Conservation (phyloP, 2,113 vertebrate species). For the Orcinus orca region DNA sequence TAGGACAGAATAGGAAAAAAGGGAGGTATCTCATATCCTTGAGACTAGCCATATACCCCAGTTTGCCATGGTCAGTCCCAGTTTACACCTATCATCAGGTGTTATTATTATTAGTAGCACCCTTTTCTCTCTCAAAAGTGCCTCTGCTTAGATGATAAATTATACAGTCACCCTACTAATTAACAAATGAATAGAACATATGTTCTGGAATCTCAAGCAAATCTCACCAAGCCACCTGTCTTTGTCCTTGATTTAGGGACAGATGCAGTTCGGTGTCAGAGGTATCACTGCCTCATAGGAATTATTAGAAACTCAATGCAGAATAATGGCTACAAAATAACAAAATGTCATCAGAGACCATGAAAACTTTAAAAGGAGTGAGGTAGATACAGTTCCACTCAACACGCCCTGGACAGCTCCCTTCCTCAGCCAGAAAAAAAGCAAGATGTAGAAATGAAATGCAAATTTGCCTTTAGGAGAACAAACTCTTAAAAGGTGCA, state of each 20-base stretch:
- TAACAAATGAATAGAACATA: slow-evolving; percentile 43
- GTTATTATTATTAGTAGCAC: neutral
- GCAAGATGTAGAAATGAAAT: neutral
- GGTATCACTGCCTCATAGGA: neutral
- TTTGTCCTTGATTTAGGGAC: slow-evolving; percentile 34
- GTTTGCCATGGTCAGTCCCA: neutral
- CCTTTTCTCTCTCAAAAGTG: neutral
- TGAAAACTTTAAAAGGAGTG: neutral
- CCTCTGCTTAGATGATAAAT: slow-evolving; percentile 24
- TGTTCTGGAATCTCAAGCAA: neutral
- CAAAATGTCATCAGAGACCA: neutral
- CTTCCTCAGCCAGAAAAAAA: neutral
- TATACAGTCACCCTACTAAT: slow-evolving; percentile 29
- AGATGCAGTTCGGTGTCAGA: slow-evolving; percentile 1
- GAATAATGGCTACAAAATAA: neutral
- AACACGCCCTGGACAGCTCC: neutral
- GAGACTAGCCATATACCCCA: neutral
- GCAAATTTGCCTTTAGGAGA: neutral
- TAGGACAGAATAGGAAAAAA: neutral
- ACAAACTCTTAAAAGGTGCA: neutral
- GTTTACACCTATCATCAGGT: neutral
- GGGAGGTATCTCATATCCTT: neutral
- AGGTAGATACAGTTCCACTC: neutral
- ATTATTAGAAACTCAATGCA: neutral
- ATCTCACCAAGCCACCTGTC: slow-evolving; percentile 30